Evolutionary conservation across 2,113 vertebrate genomes (phyloP), one percentile per base, ranked within the genome.

Genomic region (Ceuthmochares aereus): DNA sequence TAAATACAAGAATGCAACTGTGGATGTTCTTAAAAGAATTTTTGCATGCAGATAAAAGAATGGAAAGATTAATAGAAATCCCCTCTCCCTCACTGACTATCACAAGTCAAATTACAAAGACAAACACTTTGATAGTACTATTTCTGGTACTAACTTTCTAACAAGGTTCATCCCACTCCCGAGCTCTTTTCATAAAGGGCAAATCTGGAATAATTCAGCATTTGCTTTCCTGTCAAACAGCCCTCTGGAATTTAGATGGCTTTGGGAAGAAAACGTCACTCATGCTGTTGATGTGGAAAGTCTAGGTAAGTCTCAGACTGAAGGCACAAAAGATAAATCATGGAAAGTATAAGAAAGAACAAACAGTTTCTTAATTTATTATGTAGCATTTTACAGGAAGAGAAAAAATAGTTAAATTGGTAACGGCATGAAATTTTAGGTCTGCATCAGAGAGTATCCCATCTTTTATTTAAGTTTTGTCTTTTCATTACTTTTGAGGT

Each of bases 201-300:
- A 89, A 72, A 87, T 54, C 54, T 60, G 47, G 18, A 94, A 89
- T 78, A 89, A 90, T 81, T 84, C 56, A 85, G 32, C 43, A 84
- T 47, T 58, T 78, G 49, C 20, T 78, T 81, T 84, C 32, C 43
- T 81, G 37, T 84, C 77, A 87, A 74, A 84, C 15, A 81, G 34
- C 34, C 25, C 69, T 84, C 42, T 87, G 37, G 29, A 67, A 78
- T 30, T 25, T 60, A n/a, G 43, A 73, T 63, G 70, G 56, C 34
- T 93, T 80, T 77, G 59, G 37, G 42, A 87, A 89, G 60, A 89
- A 94, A 92, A 11, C 12, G 4, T 72, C 66, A 83, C 32, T 90
- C 56, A 79, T 25, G 10, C 7, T 83, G 21, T 70, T 78, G 5
- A 59, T 54, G 56, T 67, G 42, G 42, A 83, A 90, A 88, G 25